Percentiles rank a stretch among this genome's conserved stretches.
These are phyloP conservation scores for Vidua chalybeata DNA, from an alignment of 2,113 vertebrate species.

Conservation along the genomic window DNA sequence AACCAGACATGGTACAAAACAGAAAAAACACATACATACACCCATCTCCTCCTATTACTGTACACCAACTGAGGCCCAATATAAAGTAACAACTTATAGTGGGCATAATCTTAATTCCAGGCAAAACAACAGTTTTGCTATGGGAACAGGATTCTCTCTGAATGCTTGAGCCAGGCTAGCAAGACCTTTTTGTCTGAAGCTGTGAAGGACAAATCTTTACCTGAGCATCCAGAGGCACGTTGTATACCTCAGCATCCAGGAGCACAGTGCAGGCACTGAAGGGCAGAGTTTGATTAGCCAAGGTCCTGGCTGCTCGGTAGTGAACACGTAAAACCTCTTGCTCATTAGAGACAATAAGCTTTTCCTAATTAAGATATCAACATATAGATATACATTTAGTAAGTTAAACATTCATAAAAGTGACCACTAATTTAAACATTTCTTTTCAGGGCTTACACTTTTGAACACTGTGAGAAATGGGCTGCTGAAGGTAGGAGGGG, in stretches of 20 bases:
- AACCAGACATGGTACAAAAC: neutral
- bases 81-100: neutral
- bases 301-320: slow-evolving; percentile 93
- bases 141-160: neutral
- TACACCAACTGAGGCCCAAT: neutral
- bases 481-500: neutral
- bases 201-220: slow-evolving; percentile 58
- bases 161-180: neutral
- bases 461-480: neutral
- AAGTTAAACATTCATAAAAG: neutral
- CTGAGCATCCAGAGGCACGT: slow-evolving; percentile 94
- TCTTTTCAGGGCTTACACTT: neutral
- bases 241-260: slow-evolving; percentile 96
- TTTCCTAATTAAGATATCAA: slow-evolving; percentile 80
- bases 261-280: slow-evolving; percentile 97
- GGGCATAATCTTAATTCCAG: neutral
- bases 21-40: fast-evolving
- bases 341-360: slow-evolving; percentile 97
- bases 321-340: slow-evolving; percentile 97
- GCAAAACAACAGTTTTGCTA: neutral
- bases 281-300: slow-evolving; percentile 96
- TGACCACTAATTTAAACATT: neutral
- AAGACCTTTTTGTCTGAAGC: neutral
- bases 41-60: neutral
- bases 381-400: neutral